phyloP scores from a whole-genome alignment of 2,797 vertebrate species.

The Rallus crepitans region DNA sequence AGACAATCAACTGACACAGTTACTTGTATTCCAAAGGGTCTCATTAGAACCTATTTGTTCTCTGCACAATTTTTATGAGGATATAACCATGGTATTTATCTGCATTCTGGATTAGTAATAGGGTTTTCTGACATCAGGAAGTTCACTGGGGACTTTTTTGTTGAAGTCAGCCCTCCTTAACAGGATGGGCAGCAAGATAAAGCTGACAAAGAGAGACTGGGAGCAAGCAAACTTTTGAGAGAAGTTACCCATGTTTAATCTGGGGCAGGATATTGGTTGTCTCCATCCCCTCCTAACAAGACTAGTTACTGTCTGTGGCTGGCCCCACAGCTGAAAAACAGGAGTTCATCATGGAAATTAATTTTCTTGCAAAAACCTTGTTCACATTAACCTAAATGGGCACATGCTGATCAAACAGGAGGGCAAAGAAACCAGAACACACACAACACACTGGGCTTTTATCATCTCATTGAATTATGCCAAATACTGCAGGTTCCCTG shows the following conservation, averaged over 20 bases:
- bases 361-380: not conserved
- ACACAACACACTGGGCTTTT: not conserved
- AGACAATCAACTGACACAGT: not conserved
- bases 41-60: not conserved
- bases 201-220: not conserved
- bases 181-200: not conserved
- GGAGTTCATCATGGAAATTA: not conserved
- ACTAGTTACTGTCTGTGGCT: not conserved
- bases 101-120: not conserved
- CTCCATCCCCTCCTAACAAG: not conserved
- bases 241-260: not conserved
- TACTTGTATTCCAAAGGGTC: not conserved
- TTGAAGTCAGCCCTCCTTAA: not conserved
- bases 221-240: not conserved
- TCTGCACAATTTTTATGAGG: not conserved
- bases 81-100: not conserved
- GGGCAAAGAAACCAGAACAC: not conserved
- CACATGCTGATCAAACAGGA: not conserved
- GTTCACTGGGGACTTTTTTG: not conserved
- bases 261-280: not conserved
- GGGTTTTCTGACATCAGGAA: constrained; percentile 27
- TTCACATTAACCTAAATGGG: not conserved
- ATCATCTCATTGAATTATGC: not conserved
- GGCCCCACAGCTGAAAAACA: not conserved
- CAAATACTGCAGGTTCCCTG: not conserved